Conservation (phyloP, 1,140 invertebrate genomes). For the Radopholus similis region DNA sequence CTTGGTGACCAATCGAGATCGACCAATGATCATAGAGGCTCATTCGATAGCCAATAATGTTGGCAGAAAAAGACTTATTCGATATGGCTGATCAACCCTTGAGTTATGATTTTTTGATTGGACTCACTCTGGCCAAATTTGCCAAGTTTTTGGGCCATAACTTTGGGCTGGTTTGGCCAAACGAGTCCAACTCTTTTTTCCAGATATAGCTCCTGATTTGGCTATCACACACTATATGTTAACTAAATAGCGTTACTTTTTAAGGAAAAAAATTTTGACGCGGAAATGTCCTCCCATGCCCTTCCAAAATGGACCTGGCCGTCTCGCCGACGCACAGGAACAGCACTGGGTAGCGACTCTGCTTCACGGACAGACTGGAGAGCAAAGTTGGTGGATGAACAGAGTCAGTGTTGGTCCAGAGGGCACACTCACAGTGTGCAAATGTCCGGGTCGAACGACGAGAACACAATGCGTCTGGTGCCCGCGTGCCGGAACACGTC, state of each 20-base stretch:
- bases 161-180: too few species aligned
- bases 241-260: neutral
- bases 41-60: too few species aligned
- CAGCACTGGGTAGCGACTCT: constrained; percentile 58
- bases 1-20: too few species aligned
- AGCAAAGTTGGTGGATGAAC: neutral
- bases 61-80: too few species aligned
- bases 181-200: too few species aligned
- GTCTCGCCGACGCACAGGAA: constrained; percentile 55
- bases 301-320: constrained; percentile 38
- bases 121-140: too few species aligned
- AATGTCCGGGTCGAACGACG: constrained; percentile 60
- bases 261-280: too few species aligned
- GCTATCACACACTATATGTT: neutral
- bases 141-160: too few species aligned
- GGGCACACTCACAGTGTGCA: constrained; percentile 53
- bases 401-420: constrained; percentile 27
- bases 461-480: constrained; percentile 54
- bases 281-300: constrained; percentile 47
- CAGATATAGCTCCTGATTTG: too few species aligned
- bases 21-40: too few species aligned
- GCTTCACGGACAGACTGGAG: constrained; percentile 54
- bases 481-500: constrained; percentile 53
- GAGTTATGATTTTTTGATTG: too few species aligned
- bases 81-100: too few species aligned